phyloP scores from a whole-genome alignment of 2,797 vertebrate species.

The Catamblyrhynchus diadema region DNA sequence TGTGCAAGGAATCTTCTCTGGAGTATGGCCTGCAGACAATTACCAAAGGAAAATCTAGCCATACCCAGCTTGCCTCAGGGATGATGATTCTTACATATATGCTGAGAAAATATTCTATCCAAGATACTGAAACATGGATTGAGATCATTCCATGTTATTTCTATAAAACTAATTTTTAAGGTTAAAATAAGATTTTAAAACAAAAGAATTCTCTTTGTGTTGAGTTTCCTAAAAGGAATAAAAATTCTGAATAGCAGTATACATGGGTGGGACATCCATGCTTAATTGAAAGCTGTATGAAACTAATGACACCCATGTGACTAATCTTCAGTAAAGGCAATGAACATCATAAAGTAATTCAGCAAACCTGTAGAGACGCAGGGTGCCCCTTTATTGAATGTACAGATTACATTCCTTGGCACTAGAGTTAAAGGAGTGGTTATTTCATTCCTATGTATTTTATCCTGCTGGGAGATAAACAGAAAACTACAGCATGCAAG shows the following conservation, averaged over 20 bases:
- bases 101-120: neutral
- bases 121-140: neutral
- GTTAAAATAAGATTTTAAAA: neutral
- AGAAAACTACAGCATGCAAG: neutral
- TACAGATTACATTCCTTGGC: neutral
- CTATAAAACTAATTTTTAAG: neutral
- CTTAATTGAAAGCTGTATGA: neutral
- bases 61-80: neutral
- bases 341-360: neutral
- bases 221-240: neutral
- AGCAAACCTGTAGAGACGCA: neutral
- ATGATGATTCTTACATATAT: neutral
- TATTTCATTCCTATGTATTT: slow-evolving; percentile 17
- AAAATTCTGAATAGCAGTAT: neutral
- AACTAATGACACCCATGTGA: neutral
- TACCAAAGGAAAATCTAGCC: neutral
- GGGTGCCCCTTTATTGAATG: neutral
- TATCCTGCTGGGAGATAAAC: neutral
- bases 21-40: neutral
- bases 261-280: neutral
- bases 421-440: neutral
- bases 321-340: neutral
- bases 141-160: neutral
- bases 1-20: neutral
- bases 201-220: neutral